Evolutionary conservation across 2,797 vertebrate species (phyloP), one percentile per base, ranked within the genome.

Genomic region (Poeciliopsis turneri): DNA sequence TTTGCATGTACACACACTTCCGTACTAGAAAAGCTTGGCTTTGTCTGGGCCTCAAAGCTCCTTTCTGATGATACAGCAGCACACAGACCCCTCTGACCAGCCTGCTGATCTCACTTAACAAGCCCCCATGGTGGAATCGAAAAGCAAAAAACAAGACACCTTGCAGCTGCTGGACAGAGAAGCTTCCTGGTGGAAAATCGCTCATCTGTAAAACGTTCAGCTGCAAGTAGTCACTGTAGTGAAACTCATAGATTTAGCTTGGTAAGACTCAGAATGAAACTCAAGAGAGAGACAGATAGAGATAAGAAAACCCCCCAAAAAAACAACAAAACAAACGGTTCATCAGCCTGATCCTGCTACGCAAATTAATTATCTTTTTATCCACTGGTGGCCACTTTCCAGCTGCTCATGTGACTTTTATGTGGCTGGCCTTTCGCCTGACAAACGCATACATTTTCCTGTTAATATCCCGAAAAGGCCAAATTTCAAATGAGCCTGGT

Each of bases 31-130:
- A 13, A 15, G 28, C n/a, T 59, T 64, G 10, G 47, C 78, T 73
- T 84, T 76, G 78, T 81, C 68, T 72, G 55, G 72, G 80, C 78
- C 77, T 78, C 72, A 84, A 84, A 86, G 83, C 61, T 64, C 16
- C 33, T 36, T 36, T 64, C 2, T 20, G 83, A 64, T 79, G 73
- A 49, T 71, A 47, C 76, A 33, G 83, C 64, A 73, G 39, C 80
- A 72, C 84, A 79, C 61, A 12, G 76, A 39, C 61, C 53, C 74
- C 49, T 68, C 66, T 75, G 81, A 72, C 64, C 78, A 68, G 81
- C 43, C 81, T 43, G 81, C 9, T 70, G 82, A 76, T 69, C 77
- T 85, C 82, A 86, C 82, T 85, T 86, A 88, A 90, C 84, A 77
- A 89, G 87, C 84, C 76, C 76, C 72, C 78, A 0, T 4, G 74